These are phyloP conservation scores for Chrysemys picta DNA, from an alignment of 2,113 vertebrate genomes.

Conservation along the genomic window DNA sequence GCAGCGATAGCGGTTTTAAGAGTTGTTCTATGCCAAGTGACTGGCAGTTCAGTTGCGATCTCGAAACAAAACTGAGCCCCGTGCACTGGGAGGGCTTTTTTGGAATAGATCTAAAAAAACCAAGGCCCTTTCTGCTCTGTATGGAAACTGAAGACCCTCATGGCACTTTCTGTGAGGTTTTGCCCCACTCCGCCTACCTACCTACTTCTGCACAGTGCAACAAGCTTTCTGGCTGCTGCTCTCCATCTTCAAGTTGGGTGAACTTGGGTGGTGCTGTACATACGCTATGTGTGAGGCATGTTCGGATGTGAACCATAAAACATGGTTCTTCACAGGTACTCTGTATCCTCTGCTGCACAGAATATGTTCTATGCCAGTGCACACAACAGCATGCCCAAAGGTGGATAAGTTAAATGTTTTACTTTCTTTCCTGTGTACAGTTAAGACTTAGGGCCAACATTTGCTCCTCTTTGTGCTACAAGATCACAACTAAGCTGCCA, in stretches of 20 bases:
- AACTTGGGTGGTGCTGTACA: not conserved
- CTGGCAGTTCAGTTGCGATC: not conserved
- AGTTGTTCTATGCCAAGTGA: not conserved
- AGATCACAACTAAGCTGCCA: conserved; percentile 44
- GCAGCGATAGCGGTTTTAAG: not conserved
- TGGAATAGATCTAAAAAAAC: not conserved
- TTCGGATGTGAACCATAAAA: not conserved
- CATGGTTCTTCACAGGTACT: not conserved
- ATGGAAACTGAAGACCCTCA: not conserved
- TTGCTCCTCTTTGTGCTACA: conserved; percentile 27
- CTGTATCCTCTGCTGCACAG: not conserved
- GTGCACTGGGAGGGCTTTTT: fast-evolving
- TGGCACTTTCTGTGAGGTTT: not conserved
- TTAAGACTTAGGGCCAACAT: not conserved
- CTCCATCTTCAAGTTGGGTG: not conserved
- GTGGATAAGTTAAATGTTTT: not conserved
- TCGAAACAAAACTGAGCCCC: not conserved
- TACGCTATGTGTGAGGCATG: not conserved
- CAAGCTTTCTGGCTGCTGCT: not conserved
- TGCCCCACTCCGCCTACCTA: not conserved
- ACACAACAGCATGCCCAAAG: not conserved
- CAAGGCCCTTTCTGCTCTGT: not conserved
- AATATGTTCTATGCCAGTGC: not conserved
- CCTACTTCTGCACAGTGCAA: not conserved
- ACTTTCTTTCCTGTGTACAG: not conserved